Evolutionary conservation across 2,797 vertebrate species (phyloP).

Genomic region (Phoeniculus purpureus): DNA sequence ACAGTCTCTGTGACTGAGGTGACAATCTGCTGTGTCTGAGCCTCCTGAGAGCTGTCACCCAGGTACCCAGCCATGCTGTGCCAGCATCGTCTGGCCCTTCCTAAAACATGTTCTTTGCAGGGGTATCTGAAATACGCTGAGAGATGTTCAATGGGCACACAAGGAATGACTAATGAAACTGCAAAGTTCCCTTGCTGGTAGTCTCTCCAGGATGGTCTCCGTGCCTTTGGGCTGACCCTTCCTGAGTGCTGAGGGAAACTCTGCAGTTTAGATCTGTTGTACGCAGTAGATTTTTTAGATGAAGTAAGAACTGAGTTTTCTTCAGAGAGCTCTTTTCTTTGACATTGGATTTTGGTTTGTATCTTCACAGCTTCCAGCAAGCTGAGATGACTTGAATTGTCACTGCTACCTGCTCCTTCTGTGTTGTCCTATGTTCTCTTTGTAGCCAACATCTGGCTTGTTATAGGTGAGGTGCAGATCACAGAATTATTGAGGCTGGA

Average conservation of each 20-base stretch:
- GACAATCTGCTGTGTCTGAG: not conserved
- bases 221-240: not conserved
- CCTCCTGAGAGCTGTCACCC: not conserved
- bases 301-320: not conserved
- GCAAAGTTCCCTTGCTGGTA: not conserved
- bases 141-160: not conserved
- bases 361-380: not conserved
- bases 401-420: not conserved
- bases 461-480: not conserved
- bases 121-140: not conserved
- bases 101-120: not conserved
- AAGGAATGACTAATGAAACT: not conserved
- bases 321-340: not conserved
- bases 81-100: not conserved
- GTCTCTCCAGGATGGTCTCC: not conserved
- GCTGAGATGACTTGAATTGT: not conserved
- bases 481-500: too few species aligned
- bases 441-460: too few species aligned
- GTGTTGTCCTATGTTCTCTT: not conserved
- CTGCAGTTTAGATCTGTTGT: not conserved
- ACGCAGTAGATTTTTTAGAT: not conserved
- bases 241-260: not conserved
- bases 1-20: accelerated
- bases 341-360: not conserved
- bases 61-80: not conserved